phyloP scores from a whole-genome alignment of 2,888 invertebrate genomes.

The Dicycla oo region DNA sequence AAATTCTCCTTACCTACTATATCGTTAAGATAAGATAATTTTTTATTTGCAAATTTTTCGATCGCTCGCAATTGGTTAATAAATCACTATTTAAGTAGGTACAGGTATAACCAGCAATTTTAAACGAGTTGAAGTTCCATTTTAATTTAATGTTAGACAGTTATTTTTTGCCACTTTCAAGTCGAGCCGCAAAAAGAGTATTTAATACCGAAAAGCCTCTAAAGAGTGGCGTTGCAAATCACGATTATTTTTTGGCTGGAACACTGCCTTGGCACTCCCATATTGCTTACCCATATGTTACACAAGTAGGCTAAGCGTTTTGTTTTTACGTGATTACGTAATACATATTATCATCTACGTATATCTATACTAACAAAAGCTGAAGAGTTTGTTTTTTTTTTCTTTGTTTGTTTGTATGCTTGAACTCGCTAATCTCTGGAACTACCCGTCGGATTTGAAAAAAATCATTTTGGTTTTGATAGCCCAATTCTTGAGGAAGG shows the following conservation, averaged over 20 bases:
- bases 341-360: too few species aligned
- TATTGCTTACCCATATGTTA: conserved; percentile 43
- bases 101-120: background rate
- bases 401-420: too few species aligned
- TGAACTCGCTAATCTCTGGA: too few species aligned
- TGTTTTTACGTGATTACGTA: conserved; percentile 31
- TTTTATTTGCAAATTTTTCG: too few species aligned
- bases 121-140: background rate
- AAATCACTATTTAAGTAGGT: background rate
- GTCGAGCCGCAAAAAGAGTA: background rate
- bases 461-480: too few species aligned
- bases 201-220: conserved; percentile 10
- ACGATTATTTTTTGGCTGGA: conserved; percentile 20
- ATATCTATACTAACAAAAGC: too few species aligned
- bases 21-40: too few species aligned
- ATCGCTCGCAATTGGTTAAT: too few species aligned
- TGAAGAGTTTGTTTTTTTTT: too few species aligned
- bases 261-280: conserved; percentile 19
- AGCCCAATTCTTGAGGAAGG: too few species aligned
- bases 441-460: too few species aligned
- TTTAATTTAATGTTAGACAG: background rate
- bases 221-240: conserved; percentile 28
- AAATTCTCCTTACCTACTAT: too few species aligned
- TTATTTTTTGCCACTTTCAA: background rate
- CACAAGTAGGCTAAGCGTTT: conserved; percentile 29